Base-by-base conservation (phyloP, 1,140 invertebrate species). In the Hormaphis cornu region DNA sequence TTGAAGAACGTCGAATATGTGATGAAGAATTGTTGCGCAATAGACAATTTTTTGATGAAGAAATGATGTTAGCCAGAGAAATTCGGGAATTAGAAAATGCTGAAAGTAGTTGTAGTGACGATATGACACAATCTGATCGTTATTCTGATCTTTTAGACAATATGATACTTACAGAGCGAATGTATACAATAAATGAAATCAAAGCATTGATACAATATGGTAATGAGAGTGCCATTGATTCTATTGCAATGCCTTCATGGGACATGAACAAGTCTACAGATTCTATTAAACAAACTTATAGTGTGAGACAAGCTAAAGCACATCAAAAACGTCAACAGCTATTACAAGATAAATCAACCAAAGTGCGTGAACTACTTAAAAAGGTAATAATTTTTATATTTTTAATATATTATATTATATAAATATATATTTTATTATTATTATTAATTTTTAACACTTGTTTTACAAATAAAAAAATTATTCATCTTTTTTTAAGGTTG, bases 341-440 rank as follows among this genome's bases (percentile, higher is more conserved):
- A 6, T 83, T 91, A 72, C 87, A 88, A 74, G 90, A 95, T 73
- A 90, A 92, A 74, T 86, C 90, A 0, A 86, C 88, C 73, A 91
- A 91, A 75, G 82, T 96, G 58, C 86, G 92, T 73, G 89, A 92
- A 72, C 78, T 96, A 0, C 82, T 91, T 24, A 90, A 90, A 42
- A 88, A 94, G 76, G 93, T 84, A 70, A 61, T 20, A 53, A n/a
- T n/a, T n/a, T 33, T 28, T 35, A 14, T 3, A 48, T 9, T 26
- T 10, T 61, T 44, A 33, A 63, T 20, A 22, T 63, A 18, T 30
- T 33, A 46, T 48, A 14, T 46, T 22, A 20, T 30, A 46, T 16
- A 40, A 40, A 40, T 28, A 46, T 28, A 28, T 24, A 61, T 28
- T 7, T 18, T 10, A 37, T 37, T 37, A 8, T 37, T 8, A 8